phyloP scores from a whole-genome alignment of 1,140 invertebrate genomes.

The Diabrotica virgifera region DNA sequence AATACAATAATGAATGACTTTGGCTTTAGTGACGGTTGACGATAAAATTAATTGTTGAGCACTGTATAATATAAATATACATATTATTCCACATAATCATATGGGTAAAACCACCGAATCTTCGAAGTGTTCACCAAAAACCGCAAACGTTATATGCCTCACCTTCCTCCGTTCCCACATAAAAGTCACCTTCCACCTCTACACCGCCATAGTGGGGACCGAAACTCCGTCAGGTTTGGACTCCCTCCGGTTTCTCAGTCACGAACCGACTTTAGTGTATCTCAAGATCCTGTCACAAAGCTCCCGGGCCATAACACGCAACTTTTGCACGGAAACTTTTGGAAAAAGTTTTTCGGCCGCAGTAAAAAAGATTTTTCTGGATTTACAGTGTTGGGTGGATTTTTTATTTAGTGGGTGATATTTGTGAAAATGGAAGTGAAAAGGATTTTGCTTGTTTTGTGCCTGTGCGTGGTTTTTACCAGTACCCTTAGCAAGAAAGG shows the following conservation, averaged over 20 bases:
- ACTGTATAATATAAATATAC: too few species aligned
- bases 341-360: not conserved
- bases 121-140: not conserved
- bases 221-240: constrained; percentile 10
- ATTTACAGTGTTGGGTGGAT: constrained; percentile 8
- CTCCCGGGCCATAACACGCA: not conserved
- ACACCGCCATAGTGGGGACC: not conserved
- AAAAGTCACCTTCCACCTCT: not conserved
- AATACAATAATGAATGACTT: too few species aligned
- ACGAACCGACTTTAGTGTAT: constrained; percentile 6
- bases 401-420: not conserved
- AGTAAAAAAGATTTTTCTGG: not conserved
- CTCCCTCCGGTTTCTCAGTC: constrained; percentile 6
- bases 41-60: too few species aligned
- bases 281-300: constrained; percentile 8
- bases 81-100: not conserved
- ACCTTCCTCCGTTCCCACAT: not conserved
- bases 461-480: constrained; percentile 1
- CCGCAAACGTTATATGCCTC: not conserved
- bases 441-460: constrained; percentile 3
- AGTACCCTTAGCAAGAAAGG: constrained; percentile 6
- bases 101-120: not conserved
- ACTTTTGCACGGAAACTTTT: not conserved
- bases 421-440: constrained; percentile 14
- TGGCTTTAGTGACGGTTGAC: too few species aligned